Evolutionary conservation across 2,113 vertebrate species (phyloP).

Genomic region (Erpornis zantholeuca): DNA sequence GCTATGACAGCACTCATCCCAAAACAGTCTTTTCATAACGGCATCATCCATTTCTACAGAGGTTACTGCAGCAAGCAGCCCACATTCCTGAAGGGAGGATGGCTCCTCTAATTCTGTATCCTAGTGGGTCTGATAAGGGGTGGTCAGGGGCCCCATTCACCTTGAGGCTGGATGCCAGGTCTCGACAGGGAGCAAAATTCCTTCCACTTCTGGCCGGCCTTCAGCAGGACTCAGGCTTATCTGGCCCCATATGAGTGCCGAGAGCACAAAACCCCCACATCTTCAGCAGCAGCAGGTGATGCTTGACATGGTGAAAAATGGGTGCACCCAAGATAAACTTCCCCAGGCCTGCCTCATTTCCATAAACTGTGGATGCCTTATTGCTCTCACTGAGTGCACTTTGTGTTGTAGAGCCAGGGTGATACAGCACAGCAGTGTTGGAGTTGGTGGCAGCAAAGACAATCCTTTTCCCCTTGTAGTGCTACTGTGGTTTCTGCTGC

Average conservation of each 20-base stretch:
- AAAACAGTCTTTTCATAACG: neutral
- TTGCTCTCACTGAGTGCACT: neutral
- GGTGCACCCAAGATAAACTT: neutral
- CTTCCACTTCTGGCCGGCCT: rapidly evolving
- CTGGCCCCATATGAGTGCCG: rapidly evolving
- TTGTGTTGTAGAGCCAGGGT: neutral
- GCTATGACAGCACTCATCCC: neutral
- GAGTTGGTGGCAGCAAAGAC: neutral
- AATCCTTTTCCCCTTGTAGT: neutral
- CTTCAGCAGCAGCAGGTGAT: neutral
- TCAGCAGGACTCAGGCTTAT: neutral
- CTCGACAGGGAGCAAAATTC: neutral
- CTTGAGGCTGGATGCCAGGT: neutral
- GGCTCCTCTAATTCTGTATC: neutral
- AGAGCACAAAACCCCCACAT: rapidly evolving
- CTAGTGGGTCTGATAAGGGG: neutral
- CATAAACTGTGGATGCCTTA: neutral
- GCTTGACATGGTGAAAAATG: neutral
- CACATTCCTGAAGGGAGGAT: neutral
- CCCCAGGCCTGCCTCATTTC: neutral
- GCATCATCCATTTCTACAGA: neutral
- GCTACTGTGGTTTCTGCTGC: neutral
- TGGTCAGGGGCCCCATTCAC: neutral
- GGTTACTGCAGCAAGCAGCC: neutral
- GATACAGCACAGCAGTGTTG: neutral